Base-by-base conservation (phyloP, 2,797 vertebrate species). In the Mormyrops attenuatus region DNA sequence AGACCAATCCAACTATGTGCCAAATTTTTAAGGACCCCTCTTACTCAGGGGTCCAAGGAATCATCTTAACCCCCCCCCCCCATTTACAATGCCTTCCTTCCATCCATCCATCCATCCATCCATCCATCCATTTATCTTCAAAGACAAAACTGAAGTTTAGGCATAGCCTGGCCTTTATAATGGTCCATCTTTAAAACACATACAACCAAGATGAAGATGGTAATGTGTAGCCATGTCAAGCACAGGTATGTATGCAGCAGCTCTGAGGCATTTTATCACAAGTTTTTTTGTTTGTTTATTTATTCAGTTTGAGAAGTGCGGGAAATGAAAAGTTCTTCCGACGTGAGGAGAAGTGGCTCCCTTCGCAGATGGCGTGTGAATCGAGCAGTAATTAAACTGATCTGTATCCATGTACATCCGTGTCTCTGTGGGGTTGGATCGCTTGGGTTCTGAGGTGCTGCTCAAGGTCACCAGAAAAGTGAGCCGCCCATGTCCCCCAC, bases 311-410 rank as follows among this genome's bases (percentile, higher is more conserved):
- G 94, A 93, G 85, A 53, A 89, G 53, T 60, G 63, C 84, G 87
- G 60, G 69, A 87, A 89, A 85, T 90, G 89, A 73, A 82, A 88
- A 88, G 87, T 88, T 89, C 86, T 84, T 87, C 82, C 69, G 60
- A 87, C 50, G 69, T 90, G 89, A 88, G 85, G 77, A 91, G 88
- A 77, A 77, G 44, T 20, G 93, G 92, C 93, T 93, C 93, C 93
- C 92, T 69, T 93, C 94, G 93, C 95, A 95, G 94, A 95, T 95
- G 95, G 94, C 49, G 92, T 89, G 92, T 90, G 92, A 94, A 93
- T 95, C 93, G 91, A 91, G 90, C 91, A 94, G 94, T 95, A 95
- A 96, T 95, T 95, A 94, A 94, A 95, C 50, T 55, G 52, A 87
- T 87, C 50, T 87, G 85, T 15, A 55, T 7, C 50, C 80, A 94